Evolutionary conservation across 2,113 vertebrate species (phyloP).

Genomic region (Dendropsophus ebraccatus): DNA sequence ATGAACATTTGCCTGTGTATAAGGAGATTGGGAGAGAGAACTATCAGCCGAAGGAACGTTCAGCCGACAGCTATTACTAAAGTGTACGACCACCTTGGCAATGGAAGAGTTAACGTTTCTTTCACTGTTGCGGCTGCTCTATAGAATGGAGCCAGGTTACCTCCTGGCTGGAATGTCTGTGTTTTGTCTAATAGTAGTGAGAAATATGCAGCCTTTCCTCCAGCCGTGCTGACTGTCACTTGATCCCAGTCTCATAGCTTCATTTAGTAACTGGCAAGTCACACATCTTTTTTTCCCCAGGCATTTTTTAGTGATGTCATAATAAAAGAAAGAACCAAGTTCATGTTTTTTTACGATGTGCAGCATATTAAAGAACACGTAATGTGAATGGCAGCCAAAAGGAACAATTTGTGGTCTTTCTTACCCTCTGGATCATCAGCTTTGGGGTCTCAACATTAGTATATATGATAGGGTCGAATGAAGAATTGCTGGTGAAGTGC

Average conservation of each 20-base stretch:
- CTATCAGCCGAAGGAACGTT: too few relatives aligned
- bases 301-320: slow-evolving; percentile 42
- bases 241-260: slow-evolving; percentile 29
- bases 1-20: too few relatives aligned
- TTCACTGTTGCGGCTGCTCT: background rate
- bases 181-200: slow-evolving; percentile 45
- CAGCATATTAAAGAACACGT: slow-evolving; percentile 3
- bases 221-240: slow-evolving; percentile 29
- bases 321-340: background rate
- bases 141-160: slow-evolving; percentile 3
- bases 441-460: too few relatives aligned
- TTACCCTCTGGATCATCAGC: background rate
- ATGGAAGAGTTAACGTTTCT: slow-evolving; percentile 3
- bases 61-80: too few relatives aligned
- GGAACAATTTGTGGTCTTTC: background rate
- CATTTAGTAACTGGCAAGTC: slow-evolving; percentile 27
- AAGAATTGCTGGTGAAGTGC: too few relatives aligned
- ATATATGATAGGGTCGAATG: too few relatives aligned
- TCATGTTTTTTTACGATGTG: slow-evolving; percentile 15
- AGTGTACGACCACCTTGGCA: too few relatives aligned
- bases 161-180: slow-evolving; percentile 44
- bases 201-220: slow-evolving; percentile 45
- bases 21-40: too few relatives aligned
- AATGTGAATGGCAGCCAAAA: background rate
- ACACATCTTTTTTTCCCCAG: slow-evolving; percentile 2